These are phyloP conservation scores for Sebastes melanostomus DNA, from an alignment of 2,797 vertebrate species.

Conservation along the genomic window DNA sequence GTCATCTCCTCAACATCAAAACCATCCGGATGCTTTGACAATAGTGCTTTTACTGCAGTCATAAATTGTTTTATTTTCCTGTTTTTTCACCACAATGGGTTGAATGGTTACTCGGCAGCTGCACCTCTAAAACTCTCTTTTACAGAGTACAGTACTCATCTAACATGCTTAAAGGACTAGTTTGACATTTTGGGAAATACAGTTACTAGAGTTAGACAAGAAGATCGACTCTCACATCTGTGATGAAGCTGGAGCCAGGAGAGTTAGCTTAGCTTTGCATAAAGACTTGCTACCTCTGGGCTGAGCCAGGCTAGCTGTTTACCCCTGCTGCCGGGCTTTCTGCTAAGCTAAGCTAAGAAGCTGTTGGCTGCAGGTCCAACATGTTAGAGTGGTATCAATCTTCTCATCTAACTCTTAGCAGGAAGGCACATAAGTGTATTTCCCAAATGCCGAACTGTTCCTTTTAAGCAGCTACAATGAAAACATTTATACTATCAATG, in stretches of 20 bases:
- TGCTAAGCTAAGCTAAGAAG: not conserved
- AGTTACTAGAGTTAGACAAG: not conserved
- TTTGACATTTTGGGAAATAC: not conserved
- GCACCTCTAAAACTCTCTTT: not conserved
- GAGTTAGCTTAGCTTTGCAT: not conserved
- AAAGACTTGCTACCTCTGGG: no score
- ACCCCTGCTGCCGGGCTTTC: not conserved
- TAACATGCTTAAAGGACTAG: not conserved
- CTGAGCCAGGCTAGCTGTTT: not conserved
- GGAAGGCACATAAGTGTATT: not conserved
- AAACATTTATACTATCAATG: no score
- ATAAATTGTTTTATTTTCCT: conserved; percentile 1
- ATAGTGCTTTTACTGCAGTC: not conserved
- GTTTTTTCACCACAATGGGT: not conserved
- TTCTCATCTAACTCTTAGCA: not conserved
- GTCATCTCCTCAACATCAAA: conserved; percentile 26
- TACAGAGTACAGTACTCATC: not conserved
- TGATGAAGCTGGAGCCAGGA: not conserved
- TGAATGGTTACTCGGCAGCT: not conserved
- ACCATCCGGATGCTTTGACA: conserved; percentile 34
- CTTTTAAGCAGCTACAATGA: no score
- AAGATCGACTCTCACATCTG: not conserved
- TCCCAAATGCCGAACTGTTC: not conserved
- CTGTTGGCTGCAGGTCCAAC: not conserved
- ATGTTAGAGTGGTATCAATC: not conserved